Evolutionary conservation across 2,888 invertebrate species (phyloP).

Genomic region (Dynastes hyllus): DNA sequence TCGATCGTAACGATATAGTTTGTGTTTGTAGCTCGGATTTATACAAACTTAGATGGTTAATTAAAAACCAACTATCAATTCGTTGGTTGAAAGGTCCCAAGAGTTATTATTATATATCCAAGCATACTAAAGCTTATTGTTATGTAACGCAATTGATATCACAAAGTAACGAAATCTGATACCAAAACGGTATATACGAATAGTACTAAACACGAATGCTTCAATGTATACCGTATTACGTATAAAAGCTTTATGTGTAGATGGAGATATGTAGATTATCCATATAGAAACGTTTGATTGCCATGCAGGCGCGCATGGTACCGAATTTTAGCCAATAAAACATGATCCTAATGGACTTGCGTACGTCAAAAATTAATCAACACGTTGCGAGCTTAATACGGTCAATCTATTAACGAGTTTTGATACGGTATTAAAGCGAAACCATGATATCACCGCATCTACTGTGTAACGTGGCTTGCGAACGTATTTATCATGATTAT

Average conservation of each 20-base stretch:
- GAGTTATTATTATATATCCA: no score
- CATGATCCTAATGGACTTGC: constrained; percentile 1
- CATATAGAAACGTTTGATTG: background rate
- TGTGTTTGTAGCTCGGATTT: no score
- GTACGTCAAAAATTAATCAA: constrained; percentile 18
- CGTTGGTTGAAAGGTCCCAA: no score
- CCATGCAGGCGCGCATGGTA: background rate
- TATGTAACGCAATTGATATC: no score
- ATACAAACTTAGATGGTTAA: no score
- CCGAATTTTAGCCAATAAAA: constrained; percentile 10
- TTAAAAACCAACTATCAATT: no score
- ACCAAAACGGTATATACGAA: background rate
- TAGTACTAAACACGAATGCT: background rate
- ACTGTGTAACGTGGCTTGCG: background rate
- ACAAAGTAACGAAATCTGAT: background rate
- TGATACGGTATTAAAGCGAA: background rate
- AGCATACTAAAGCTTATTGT: no score
- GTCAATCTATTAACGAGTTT: constrained; percentile 12
- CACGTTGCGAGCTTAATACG: background rate
- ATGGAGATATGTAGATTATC: background rate
- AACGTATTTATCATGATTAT: background rate
- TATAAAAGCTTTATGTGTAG: background rate
- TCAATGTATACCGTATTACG: background rate
- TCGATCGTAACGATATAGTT: no score
- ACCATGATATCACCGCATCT: background rate